Conservation (phyloP, 2,888 invertebrate species). For the Tenthredo amoena region DNA sequence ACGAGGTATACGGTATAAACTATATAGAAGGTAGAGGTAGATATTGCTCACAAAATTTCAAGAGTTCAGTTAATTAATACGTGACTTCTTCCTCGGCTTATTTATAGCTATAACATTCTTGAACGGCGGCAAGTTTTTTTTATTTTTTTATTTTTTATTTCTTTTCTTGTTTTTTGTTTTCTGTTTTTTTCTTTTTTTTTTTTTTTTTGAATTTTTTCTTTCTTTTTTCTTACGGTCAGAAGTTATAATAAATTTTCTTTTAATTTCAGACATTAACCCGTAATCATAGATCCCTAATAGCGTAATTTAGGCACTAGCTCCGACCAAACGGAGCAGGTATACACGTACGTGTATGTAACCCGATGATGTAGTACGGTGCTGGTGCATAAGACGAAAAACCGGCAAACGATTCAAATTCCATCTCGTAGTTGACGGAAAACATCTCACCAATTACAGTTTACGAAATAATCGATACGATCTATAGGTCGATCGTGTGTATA, state of each 20-base stretch:
- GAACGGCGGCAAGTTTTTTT: not conserved
- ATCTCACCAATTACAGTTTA: constrained; percentile 14
- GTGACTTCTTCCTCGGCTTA: constrained; percentile 25
- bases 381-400: constrained; percentile 4
- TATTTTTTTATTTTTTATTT: not conserved
- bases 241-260: constrained; percentile 46
- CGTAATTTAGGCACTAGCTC: constrained; percentile 34
- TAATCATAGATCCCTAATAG: constrained; percentile 45
- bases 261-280: constrained; percentile 45
- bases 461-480: not conserved
- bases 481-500: not conserved
- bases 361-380: not conserved
- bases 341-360: not conserved
- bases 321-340: not conserved
- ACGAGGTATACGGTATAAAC: not conserved
- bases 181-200: not conserved
- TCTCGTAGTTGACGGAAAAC: not conserved
- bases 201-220: not conserved
- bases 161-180: not conserved
- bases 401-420: not conserved
- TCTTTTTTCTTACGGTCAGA: not conserved
- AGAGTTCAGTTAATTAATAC: constrained; percentile 38
- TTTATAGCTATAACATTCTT: constrained; percentile 36
- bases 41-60: constrained; percentile 35
- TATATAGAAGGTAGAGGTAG: not conserved